phyloP scores from a whole-genome alignment of 2,888 invertebrate species.

The Stenolophus ochropezus region DNA sequence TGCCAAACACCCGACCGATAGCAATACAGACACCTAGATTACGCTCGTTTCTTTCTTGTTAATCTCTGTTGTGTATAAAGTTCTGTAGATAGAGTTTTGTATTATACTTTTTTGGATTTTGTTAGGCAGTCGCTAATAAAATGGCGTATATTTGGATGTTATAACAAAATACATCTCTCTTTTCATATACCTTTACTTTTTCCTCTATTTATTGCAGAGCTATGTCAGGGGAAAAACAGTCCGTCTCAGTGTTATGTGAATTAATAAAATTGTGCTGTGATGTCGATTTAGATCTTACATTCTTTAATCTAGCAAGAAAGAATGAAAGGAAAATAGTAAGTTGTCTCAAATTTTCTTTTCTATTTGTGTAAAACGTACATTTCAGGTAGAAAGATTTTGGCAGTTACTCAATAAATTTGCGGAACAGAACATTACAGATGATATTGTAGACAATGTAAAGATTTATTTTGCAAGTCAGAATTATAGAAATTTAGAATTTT shows the following conservation, averaged over 20 bases:
- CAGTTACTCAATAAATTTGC: conserved; percentile 65
- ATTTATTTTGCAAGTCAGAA: conserved; percentile 68
- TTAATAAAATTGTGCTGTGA: background rate
- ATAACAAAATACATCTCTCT: conserved; percentile 58
- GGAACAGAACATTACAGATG: conserved; percentile 62
- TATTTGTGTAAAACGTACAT: background rate
- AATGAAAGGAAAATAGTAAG: background rate
- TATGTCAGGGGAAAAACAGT: background rate
- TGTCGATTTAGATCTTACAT: background rate
- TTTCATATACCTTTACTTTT: background rate
- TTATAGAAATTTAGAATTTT: conserved; percentile 70
- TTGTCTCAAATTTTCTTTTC: background rate
- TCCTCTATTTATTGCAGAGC: background rate
- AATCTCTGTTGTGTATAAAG: conserved; percentile 71
- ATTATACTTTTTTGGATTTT: conserved; percentile 73
- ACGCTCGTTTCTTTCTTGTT: conserved; percentile 60
- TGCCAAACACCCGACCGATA: conserved; percentile 54
- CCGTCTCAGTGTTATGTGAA: background rate
- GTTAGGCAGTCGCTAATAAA: conserved; percentile 72
- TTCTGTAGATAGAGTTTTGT: conserved; percentile 71
- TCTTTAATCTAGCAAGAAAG: background rate
- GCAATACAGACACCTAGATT: conserved; percentile 61
- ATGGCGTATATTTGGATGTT: conserved; percentile 75
- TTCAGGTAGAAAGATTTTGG: conserved; percentile 66
- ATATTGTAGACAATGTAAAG: conserved; percentile 67